Base-by-base conservation (phyloP, 92 coral and sea anemone genomes). In the Montipora capitata region DNA sequence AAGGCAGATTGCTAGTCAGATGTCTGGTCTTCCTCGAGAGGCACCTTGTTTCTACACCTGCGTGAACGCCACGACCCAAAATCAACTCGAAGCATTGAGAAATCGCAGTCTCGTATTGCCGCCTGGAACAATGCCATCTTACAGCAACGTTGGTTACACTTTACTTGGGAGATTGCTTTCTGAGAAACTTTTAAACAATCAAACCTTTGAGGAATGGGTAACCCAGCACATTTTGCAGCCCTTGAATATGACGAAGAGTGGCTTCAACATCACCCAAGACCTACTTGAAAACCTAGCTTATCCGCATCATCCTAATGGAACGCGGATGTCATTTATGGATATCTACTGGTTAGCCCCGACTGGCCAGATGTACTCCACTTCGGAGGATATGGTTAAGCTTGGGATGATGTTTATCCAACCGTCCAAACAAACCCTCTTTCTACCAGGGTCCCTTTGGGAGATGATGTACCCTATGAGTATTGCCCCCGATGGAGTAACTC, bases 101-200 rank as follows among this genome's bases (percentile, higher is more conserved):
- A 68, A 85, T 11, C 71, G 84, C 45, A 78, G 65, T 14, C 90
- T 94, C 8, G 92, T 94, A 6, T 45, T 87, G 5, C 80, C 88
- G 13, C 96, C 96, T 0, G 76, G 90, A 83, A 91, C 88, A 11
- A 68, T 64, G 71, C 96, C 96, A 10, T 94, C 94, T 13, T 94
- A 94, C 84, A 94, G 96, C 40, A 94, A 93, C 76, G 94, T 94
- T 80, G 96, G 90, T 40, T 94, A 94, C 75, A 87, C 90, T 61
- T 85, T 94, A 83, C 87, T 94, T 16, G 96, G 91, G 18, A 80
- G 96, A 68, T 76, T 94, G 35, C 72, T 86, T 17, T 38, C 90
- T 3, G 90, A 78, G 72, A 78, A 79, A 0, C 79, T 86, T 41
- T 76, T 86, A 38, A 14, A 11, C 38, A 86, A 86, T 62, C 73